phyloP scores from a whole-genome alignment of 1,140 invertebrate genomes.

The Pseudomyrmex sp. region DNA sequence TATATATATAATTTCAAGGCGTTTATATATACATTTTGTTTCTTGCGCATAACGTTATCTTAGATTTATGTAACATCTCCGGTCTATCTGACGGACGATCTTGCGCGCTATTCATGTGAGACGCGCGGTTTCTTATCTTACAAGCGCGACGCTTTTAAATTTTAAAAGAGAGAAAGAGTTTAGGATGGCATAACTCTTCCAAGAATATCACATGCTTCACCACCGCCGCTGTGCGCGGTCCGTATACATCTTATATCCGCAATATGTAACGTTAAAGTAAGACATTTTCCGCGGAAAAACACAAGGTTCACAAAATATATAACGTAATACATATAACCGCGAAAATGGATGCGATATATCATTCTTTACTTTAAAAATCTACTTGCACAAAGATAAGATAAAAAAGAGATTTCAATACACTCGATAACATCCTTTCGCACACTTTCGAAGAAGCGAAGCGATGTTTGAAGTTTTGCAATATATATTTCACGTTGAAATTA shows the following conservation, averaged over 20 bases:
- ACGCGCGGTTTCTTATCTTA: slow-evolving; percentile 5
- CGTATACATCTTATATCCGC: background rate
- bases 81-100: background rate
- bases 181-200: slow-evolving; percentile 32
- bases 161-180: background rate
- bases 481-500: too few species aligned
- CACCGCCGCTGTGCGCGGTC: background rate
- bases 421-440: too few species aligned
- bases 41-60: background rate
- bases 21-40: background rate
- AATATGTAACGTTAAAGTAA: background rate
- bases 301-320: background rate
- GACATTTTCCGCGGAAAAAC: background rate
- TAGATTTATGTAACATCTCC: background rate
- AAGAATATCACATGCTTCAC: slow-evolving; percentile 14
- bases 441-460: too few species aligned
- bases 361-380: too few species aligned
- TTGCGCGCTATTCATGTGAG: background rate
- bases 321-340: background rate
- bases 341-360: background rate
- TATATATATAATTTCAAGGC: background rate
- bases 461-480: too few species aligned
- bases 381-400: background rate
- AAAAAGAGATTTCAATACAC: too few species aligned
- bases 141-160: background rate